These are phyloP conservation scores for Cremastinae sp. DNA, from an alignment of 2,888 invertebrate genomes.

Conservation along the genomic window DNA sequence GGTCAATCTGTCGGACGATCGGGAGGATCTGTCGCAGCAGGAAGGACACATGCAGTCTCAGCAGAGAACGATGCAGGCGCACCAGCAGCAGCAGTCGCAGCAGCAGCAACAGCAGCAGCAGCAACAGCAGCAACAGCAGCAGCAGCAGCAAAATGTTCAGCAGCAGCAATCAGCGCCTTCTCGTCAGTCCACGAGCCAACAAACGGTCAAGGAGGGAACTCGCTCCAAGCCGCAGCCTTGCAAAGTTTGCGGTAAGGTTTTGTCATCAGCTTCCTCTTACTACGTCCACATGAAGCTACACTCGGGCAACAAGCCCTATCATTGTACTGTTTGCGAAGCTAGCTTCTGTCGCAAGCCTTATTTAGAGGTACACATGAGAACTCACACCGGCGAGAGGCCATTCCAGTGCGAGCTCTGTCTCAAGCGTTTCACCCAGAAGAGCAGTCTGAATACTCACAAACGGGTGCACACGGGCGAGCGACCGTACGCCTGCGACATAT, in stretches of 20 bases:
- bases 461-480: constrained; percentile 90
- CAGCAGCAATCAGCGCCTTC: constrained; percentile 65
- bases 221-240: constrained; percentile 88
- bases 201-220: constrained; percentile 79
- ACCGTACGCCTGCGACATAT: constrained; percentile 90
- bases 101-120: constrained; percentile 81
- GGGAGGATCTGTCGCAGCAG: constrained; percentile 78
- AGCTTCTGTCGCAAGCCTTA: constrained; percentile 91
- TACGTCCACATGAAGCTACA: constrained; percentile 92
- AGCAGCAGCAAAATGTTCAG: constrained; percentile 70
- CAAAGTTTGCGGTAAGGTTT: constrained; percentile 89
- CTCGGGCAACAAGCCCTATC: constrained; percentile 90
- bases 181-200: constrained; percentile 77
- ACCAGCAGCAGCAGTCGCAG: constrained; percentile 75
- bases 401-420: constrained; percentile 89
- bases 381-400: constrained; percentile 89
- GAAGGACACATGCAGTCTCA: constrained; percentile 79
- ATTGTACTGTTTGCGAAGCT: constrained; percentile 89
- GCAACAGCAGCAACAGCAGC: constrained; percentile 80
- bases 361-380: constrained; percentile 90
- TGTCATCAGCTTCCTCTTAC: constrained; percentile 89
- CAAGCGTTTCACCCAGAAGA: constrained; percentile 91
- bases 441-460: constrained; percentile 91
- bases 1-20: constrained; percentile 78
- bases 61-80: constrained; percentile 69